Percentiles rank a stretch among this genome's conserved stretches.
phyloP scores from a whole-genome alignment of 2,113 vertebrate species.

The Nicator chloris region DNA sequence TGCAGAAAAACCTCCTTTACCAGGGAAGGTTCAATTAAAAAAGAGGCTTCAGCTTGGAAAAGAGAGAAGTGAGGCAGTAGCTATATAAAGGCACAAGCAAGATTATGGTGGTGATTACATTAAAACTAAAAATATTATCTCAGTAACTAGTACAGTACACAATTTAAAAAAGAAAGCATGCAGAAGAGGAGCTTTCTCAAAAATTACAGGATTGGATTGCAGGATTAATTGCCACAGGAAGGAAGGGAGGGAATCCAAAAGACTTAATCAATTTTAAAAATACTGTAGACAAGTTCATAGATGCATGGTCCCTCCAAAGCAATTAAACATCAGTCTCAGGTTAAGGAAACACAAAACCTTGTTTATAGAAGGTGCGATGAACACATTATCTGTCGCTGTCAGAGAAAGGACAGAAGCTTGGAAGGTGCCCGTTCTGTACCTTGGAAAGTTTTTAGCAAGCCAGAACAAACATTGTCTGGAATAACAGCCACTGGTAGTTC shows the following conservation, averaged over 20 bases:
- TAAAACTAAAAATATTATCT: neutral
- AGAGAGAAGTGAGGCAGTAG: neutral
- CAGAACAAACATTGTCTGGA: constrained; percentile 61
- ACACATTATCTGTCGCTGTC: neutral
- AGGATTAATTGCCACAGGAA: neutral
- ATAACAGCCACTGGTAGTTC: constrained; percentile 78
- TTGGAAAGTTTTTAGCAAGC: constrained; percentile 64
- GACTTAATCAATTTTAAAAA: neutral
- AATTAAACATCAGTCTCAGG: neutral
- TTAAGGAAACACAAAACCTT: neutral
- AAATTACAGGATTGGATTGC: neutral
- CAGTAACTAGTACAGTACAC: neutral
- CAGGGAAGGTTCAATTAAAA: neutral
- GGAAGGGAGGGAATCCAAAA: neutral
- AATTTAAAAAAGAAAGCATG: neutral
- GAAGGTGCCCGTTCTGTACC: constrained; percentile 25
- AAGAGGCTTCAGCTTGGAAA: neutral
- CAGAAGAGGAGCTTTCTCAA: neutral
- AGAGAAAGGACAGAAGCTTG: neutral
- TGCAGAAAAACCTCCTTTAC: neutral
- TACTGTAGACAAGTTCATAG: neutral
- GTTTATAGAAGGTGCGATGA: neutral
- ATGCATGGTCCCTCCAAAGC: neutral
- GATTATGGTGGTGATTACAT: neutral
- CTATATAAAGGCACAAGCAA: neutral